Conservation (phyloP, 2,797 vertebrate genomes). For the Sparidentex hasta region DNA sequence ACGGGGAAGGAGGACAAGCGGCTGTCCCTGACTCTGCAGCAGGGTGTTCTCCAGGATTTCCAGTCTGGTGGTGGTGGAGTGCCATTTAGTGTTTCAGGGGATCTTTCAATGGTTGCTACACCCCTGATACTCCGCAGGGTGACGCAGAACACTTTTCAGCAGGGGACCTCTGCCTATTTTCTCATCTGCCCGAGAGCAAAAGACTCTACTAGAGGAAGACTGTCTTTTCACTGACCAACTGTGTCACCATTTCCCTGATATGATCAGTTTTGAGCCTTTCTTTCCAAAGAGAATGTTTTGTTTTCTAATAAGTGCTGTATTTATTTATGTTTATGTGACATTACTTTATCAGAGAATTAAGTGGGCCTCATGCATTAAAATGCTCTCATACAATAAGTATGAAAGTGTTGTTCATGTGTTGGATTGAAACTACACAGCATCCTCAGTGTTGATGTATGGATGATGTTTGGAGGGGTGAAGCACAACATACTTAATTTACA, state of each 20-base stretch:
- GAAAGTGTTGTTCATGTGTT: constrained; percentile 39
- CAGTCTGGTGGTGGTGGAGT: constrained; percentile 30
- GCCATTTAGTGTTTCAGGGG: constrained; percentile 48
- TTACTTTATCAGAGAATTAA: constrained; percentile 46
- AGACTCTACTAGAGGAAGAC: constrained; percentile 37
- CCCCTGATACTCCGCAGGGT: constrained; percentile 3
- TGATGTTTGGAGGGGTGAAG: constrained; percentile 12
- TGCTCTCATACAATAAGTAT: constrained; percentile 13
- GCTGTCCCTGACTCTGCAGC: constrained; percentile 43
- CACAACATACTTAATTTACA: constrained; percentile 33
- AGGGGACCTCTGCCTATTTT: constrained; percentile 41
- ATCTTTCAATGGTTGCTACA: constrained; percentile 23
- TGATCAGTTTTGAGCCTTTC: constrained; percentile 66
- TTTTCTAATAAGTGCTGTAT: constrained; percentile 69
- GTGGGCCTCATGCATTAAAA: constrained; percentile 55
- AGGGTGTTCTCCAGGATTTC: constrained; percentile 40
- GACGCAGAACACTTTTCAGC: constrained; percentile 24
- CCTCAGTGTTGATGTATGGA: constrained; percentile 42
- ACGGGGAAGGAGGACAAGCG: constrained; percentile 30
- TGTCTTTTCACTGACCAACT: constrained; percentile 48
- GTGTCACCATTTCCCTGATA: constrained; percentile 40
- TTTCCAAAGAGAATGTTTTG: constrained; percentile 78
- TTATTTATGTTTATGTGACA: constrained; percentile 60
- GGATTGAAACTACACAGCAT: constrained; percentile 13
- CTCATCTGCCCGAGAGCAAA: constrained; percentile 34